Evolutionary conservation across 2,113 vertebrate genomes (phyloP), one percentile per base, ranked within the genome.

Genomic region (Phylloscopus trochilus): DNA sequence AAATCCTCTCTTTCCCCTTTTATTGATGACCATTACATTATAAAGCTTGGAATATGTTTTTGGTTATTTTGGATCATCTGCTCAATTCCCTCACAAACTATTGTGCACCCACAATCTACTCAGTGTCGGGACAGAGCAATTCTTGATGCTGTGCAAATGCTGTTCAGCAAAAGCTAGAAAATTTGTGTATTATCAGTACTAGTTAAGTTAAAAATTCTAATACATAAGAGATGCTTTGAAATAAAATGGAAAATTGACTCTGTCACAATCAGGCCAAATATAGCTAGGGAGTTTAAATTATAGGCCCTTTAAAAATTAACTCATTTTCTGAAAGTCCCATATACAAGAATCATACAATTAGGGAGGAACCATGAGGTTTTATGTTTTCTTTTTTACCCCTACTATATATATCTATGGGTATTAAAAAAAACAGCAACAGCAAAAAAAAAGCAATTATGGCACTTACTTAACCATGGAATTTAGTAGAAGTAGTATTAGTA

Each of bases 41-140:
- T 11, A 46, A 24, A 17, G 11, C 7, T 59, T 68, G 22, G 15
- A 62, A 49, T 46, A 31, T 27, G 5, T 46, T 31, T 52, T 46
- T 52, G 3, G 1, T 27, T 76, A 30, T 4, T 68, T 55, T 63
- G 41, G 4, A 4, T 68, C 26, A 77, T n/a, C 49, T 80, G 30
- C 44, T 60, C 7, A 3, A 2, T 30, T 21, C 3, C 4, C 37
- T 77, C 27, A 12, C 14, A 44, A 66, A 56, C 3, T 35, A 10
- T 13, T 72, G 12, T 2, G 1, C 15, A 55, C 1, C 0, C 5
- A 15, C 8, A 33, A 11, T 33, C 13, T 37, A 21, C 30, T 59
- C 10, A 41, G 5, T 35, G 1, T 27, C 7, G 14, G 4, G 16
- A 13, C 5, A 58, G 17, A 60, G 5, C 66, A 58, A n/a, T 39